Conservation (phyloP, 2,797 vertebrate genomes). For the Peromyscus aztecus region DNA sequence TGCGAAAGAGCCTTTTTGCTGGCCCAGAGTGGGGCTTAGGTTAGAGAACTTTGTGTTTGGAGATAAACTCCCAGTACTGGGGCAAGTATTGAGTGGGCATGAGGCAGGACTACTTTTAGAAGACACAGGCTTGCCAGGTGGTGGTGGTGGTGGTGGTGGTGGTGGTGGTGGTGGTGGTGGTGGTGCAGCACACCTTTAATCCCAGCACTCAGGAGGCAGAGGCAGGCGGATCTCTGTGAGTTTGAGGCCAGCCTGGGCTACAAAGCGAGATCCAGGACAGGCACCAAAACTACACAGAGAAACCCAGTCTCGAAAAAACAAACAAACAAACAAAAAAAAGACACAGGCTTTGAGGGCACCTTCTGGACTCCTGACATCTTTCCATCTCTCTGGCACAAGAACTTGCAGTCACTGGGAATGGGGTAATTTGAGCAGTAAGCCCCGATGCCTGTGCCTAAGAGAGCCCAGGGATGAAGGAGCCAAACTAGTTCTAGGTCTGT, state of each 20-base stretch:
- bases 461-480: neutral
- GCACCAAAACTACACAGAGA: too few species aligned
- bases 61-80: neutral
- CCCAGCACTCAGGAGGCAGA: too few species aligned
- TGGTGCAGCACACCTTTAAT: too few species aligned
- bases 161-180: too few species aligned
- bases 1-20: neutral
- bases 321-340: neutral
- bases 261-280: too few species aligned
- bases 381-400: neutral
- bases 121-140: neutral
- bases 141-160: too few species aligned
- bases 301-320: too few species aligned
- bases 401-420: neutral
- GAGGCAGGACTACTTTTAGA: neutral
- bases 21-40: neutral
- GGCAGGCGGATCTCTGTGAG: too few species aligned
- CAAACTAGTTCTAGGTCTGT: conserved; percentile 53
- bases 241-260: too few species aligned
- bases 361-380: neutral
- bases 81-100: neutral
- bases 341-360: neutral
- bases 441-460: neutral
- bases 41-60: conserved; percentile 2
- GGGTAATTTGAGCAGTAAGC: neutral